phyloP scores from a whole-genome alignment of 2,888 invertebrate genomes.

The Metacarcinus magister region DNA sequence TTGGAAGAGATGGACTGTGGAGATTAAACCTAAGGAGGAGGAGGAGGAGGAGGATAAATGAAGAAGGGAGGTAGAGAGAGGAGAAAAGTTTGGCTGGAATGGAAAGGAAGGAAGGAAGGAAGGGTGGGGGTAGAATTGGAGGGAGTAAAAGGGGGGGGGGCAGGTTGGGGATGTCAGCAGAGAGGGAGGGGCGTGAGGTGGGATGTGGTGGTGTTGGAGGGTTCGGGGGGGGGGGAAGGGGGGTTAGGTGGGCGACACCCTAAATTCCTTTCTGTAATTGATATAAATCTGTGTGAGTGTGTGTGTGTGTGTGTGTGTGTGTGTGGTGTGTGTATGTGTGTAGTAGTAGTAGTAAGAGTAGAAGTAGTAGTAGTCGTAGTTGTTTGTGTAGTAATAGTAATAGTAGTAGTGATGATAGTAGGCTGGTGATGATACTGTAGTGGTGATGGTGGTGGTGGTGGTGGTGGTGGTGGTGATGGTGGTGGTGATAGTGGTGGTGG shows the following conservation, averaged over 20 bases:
- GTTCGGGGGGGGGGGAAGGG: not conserved
- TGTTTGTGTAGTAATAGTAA: too few species aligned
- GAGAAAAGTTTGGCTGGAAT: not conserved
- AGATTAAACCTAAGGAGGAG: not conserved
- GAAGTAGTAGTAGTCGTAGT: too few species aligned
- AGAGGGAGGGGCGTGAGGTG: not conserved
- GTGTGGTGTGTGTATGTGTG: not conserved
- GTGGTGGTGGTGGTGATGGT: not conserved
- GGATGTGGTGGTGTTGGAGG: too few species aligned
- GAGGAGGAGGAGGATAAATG: not conserved
- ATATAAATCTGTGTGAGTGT: not conserved
- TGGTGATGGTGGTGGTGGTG: not conserved
- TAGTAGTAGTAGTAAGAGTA: not conserved
- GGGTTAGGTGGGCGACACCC: not conserved
- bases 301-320: constrained; percentile 26
- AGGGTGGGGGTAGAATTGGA: not conserved
- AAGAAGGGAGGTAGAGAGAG: not conserved
- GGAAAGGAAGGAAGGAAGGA: not conserved
- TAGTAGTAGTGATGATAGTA: not conserved
- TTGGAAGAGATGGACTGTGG: not conserved
- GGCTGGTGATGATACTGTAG: not conserved
- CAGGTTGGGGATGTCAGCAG: not conserved
- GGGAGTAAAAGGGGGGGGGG: not conserved
- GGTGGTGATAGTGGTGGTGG: not conserved
- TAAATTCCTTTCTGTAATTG: constrained; percentile 5